phyloP scores from a whole-genome alignment of 2,888 invertebrate genomes.

The Trimorus sp. region DNA sequence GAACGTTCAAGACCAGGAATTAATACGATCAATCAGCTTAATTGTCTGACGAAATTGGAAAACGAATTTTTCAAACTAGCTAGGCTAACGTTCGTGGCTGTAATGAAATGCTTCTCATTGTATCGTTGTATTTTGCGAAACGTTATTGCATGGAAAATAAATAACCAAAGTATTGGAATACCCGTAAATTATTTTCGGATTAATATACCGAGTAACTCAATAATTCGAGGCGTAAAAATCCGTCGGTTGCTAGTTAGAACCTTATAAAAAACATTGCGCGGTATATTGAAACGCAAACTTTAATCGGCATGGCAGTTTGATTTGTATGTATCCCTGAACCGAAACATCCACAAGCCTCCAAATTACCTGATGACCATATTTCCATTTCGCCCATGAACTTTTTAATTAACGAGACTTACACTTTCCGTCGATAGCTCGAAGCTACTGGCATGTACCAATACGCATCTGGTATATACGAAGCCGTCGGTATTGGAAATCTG shows the following conservation, averaged over 20 bases:
- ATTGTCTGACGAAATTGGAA: too few species aligned
- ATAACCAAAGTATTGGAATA: too few species aligned
- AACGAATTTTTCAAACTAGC: too few species aligned
- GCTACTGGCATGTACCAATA: constrained; percentile 35
- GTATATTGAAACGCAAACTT: background rate
- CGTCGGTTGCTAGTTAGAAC: too few species aligned
- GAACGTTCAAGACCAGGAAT: too few species aligned
- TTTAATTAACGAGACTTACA: constrained; percentile 62
- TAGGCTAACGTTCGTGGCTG: too few species aligned
- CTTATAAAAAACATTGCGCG: too few species aligned
- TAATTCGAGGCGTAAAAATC: background rate
- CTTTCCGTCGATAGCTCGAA: constrained; percentile 41
- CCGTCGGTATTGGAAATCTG: constrained; percentile 32
- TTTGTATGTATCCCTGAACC: constrained; percentile 36
- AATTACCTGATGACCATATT: constrained; percentile 49
- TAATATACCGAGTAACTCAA: constrained; percentile 8
- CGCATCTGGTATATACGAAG: constrained; percentile 34
- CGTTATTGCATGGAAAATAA: too few species aligned
- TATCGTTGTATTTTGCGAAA: too few species aligned
- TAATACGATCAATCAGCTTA: too few species aligned
- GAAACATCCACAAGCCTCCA: constrained; percentile 27
- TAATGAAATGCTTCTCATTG: too few species aligned
- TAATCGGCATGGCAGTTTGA: constrained; percentile 16
- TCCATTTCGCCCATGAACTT: constrained; percentile 50
- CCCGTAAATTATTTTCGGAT: background rate